Evolutionary conservation across 2,888 invertebrate genomes (phyloP).

Genomic region (Alloscopus bannaensis): DNA sequence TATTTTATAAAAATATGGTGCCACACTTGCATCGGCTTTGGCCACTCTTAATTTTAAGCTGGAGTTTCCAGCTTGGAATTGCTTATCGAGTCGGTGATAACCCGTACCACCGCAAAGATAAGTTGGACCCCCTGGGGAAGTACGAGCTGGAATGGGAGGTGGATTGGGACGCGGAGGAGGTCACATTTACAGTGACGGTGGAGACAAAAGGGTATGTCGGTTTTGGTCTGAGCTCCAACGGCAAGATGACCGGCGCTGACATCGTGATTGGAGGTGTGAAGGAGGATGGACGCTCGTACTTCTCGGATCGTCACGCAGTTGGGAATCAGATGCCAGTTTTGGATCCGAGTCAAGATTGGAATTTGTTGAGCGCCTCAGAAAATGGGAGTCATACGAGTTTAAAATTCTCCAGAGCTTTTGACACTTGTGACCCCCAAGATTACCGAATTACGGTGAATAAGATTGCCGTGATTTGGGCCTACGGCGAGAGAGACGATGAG

Average conservation of each 20-base stretch:
- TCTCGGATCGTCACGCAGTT: constrained; percentile 45
- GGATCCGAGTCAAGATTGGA: constrained; percentile 49
- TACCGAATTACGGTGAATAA: constrained; percentile 45
- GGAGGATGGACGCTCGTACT: constrained; percentile 27
- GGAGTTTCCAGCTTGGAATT: background rate
- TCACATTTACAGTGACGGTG: constrained; percentile 48
- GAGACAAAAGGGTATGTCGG: constrained; percentile 42
- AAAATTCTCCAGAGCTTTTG: constrained; percentile 36
- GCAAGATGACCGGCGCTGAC: constrained; percentile 45
- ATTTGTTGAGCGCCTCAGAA: background rate
- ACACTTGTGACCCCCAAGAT: constrained; percentile 55
- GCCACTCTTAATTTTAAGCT: too few relatives aligned
- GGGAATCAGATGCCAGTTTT: constrained; percentile 7
- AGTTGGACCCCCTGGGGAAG: constrained; percentile 26
- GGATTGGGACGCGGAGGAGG: background rate
- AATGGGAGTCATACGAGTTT: constrained; percentile 23
- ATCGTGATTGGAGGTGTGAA: constrained; percentile 46
- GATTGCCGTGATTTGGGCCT: constrained; percentile 45
- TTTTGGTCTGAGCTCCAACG: constrained; percentile 40
- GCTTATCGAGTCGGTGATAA: constrained; percentile 38
- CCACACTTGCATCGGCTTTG: too few relatives aligned
- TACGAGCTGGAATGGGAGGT: constrained; percentile 43
- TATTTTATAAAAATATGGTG: too few relatives aligned
- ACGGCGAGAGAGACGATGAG: constrained; percentile 28
- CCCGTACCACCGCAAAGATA: constrained; percentile 19